phyloP scores from a whole-genome alignment of 2,797 vertebrate genomes.

The Euthynnus affinis region DNA sequence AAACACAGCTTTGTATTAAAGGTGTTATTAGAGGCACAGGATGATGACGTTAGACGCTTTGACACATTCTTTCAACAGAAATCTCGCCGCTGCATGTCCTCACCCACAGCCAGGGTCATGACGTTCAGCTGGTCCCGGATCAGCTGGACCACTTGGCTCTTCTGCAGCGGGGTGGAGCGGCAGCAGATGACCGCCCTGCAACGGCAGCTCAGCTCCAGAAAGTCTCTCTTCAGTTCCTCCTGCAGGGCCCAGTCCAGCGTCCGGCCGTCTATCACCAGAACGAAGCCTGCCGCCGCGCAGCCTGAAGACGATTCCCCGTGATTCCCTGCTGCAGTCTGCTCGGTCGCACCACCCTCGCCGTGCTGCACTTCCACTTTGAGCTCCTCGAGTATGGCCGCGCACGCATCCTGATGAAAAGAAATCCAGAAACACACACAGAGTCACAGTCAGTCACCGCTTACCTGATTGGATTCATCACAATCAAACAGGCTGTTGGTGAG shows the following conservation, averaged over 20 bases:
- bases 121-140: constrained; percentile 88
- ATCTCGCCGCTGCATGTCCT: constrained; percentile 46
- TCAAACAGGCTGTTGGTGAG: not conserved
- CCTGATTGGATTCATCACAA: not conserved
- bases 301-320: constrained; percentile 45
- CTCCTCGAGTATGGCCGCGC: constrained; percentile 83
- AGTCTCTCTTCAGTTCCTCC: constrained; percentile 84
- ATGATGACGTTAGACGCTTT: no score
- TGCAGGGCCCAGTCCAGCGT: constrained; percentile 91
- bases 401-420: constrained; percentile 84
- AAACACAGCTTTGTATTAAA: not conserved
- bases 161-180: constrained; percentile 94
- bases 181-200: constrained; percentile 95
- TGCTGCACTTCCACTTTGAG: constrained; percentile 83
- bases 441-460: not conserved
- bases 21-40: not conserved
- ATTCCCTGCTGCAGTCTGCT: constrained; percentile 34
- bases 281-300: constrained; percentile 65
- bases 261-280: constrained; percentile 91
- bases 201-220: constrained; percentile 87
- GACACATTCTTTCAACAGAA: not conserved
- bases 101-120: constrained; percentile 95
- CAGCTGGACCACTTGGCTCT: constrained; percentile 92
- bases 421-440: not conserved
- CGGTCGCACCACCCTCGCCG: not conserved